A percentile compares a stretch with the other conserved stretches of the same genome.
phyloP scores from a whole-genome alignment of 2,888 invertebrate genomes.

The Tanytarsus gracilentus region DNA sequence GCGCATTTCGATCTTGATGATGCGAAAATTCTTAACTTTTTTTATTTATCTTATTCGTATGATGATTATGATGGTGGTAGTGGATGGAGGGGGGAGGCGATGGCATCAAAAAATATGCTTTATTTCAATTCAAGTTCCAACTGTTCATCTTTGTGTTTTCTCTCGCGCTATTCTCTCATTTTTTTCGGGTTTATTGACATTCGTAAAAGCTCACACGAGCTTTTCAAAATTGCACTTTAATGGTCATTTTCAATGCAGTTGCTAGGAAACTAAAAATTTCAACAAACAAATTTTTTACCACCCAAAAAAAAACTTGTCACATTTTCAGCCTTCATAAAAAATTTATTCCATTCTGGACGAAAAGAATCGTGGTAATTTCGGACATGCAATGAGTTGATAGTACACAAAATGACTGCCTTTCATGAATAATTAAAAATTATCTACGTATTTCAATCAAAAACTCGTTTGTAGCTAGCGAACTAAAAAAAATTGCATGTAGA shows the following conservation, averaged over 20 bases:
- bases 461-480: slow-evolving; percentile 7
- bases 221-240: background rate
- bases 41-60: slow-evolving; percentile 17
- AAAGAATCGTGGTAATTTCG: background rate
- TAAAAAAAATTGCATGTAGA: slow-evolving; percentile 3
- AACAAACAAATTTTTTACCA: background rate
- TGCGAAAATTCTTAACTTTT: slow-evolving; percentile 19
- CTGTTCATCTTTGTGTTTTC: background rate
- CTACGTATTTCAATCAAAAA: slow-evolving; percentile 20
- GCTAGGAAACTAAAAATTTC: background rate
- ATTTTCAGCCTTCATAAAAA: background rate
- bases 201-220: too few species aligned
- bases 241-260: background rate
- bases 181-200: slow-evolving; percentile 27
- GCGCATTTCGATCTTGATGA: background rate
- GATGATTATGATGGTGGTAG: slow-evolving; percentile 4
- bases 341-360: background rate
- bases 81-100: background rate
- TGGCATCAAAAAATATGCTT: slow-evolving; percentile 12
- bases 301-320: background rate
- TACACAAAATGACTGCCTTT: background rate
- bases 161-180: background rate
- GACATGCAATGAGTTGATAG: background rate
- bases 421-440: slow-evolving; percentile 28
- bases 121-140: slow-evolving; percentile 8